A percentile compares a stretch with the other conserved stretches of the same genome.
Conservation (phyloP, 2,797 vertebrate genomes). For the Otus scops region DNA sequence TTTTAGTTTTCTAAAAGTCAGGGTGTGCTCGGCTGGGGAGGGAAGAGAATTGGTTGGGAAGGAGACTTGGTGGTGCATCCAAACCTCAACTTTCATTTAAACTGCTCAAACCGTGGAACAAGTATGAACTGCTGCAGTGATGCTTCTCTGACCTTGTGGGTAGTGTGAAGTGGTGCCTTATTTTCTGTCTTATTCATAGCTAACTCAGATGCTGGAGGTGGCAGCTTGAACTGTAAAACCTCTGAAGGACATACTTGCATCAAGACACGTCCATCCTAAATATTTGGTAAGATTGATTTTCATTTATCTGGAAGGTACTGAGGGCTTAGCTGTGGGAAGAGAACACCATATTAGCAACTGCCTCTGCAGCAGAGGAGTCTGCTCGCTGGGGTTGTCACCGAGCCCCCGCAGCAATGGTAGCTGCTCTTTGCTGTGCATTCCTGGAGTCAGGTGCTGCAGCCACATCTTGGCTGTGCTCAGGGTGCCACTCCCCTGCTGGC, state of each 20-base stretch:
- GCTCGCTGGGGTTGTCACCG: accelerated
- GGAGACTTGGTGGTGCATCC: neutral
- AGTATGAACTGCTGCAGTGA: neutral
- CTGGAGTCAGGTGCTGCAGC: neutral
- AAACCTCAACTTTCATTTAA: neutral
- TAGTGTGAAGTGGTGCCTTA: neutral
- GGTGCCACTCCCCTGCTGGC: neutral
- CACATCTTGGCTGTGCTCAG: neutral
- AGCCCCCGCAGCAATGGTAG: accelerated
- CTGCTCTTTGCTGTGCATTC: neutral
- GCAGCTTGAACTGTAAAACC: neutral
- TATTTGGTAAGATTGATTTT: neutral
- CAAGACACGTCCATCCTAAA: neutral
- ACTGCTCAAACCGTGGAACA: neutral
- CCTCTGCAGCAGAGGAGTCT: accelerated
- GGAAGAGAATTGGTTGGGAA: neutral
- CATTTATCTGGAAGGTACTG: neutral
- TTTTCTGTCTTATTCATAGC: neutral
- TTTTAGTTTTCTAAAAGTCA: neutral
- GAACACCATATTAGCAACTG: accelerated
- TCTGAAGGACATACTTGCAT: neutral
- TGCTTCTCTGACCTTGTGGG: accelerated
- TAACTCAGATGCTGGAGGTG: neutral
- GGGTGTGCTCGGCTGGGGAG: neutral
- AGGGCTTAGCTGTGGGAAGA: neutral